A percentile compares a stretch with the other conserved stretches of the same genome.
These are phyloP conservation scores for Dromiciops gliroides DNA, from an alignment of 2,113 vertebrate genomes.

Conservation along the genomic window DNA sequence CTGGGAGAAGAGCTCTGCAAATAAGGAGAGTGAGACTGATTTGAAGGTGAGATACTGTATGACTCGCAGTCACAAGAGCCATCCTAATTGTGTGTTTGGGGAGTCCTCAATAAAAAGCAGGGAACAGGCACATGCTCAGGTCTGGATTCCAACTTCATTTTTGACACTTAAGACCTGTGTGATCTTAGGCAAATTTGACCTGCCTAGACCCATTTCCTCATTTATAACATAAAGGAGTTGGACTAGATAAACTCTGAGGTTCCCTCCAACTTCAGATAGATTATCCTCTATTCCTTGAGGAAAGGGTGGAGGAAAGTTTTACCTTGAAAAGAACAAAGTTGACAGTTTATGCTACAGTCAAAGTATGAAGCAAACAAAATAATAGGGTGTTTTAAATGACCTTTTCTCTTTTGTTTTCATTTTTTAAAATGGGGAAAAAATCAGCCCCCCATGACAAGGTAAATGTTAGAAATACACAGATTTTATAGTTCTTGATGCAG, in stretches of 20 bases:
- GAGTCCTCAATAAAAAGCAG: neutral
- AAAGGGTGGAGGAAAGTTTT: neutral
- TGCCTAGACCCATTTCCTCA: neutral
- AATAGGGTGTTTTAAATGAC: neutral
- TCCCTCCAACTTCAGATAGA: neutral
- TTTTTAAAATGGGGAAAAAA: no score
- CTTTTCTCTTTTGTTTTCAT: neutral
- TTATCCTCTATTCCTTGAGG: neutral
- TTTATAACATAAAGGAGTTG: neutral
- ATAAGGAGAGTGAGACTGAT: neutral
- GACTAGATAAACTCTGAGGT: neutral
- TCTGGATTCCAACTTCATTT: neutral
- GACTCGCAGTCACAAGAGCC: neutral
- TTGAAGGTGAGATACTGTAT: neutral
- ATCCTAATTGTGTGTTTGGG: neutral
- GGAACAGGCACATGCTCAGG: neutral
- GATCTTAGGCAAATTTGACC: neutral
- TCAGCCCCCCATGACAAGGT: neutral
- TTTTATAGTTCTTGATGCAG: neutral
- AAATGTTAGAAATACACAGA: neutral
- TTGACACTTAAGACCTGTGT: neutral
- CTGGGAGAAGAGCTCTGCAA: neutral
- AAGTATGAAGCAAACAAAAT: neutral
- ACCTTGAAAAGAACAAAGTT: neutral
- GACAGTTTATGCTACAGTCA: neutral